Conservation (phyloP, 2,797 vertebrate species). For the Tragelaphus eurycerus region DNA sequence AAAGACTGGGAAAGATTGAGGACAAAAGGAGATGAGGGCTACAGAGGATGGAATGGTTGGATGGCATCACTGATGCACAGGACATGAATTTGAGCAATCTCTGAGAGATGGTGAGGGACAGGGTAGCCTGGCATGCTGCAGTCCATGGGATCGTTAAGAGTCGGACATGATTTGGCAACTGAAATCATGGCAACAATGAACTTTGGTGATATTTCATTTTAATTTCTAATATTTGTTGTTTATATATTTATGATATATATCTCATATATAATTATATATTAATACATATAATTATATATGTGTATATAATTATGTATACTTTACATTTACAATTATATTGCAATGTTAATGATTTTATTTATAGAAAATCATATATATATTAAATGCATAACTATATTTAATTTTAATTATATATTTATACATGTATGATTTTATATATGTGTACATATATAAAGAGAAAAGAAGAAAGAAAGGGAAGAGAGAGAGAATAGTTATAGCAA, state of each 20-base stretch:
- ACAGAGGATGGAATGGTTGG: not conserved
- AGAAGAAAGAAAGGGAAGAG: not conserved
- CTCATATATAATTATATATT: not conserved
- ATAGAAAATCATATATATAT: not conserved
- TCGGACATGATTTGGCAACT: fast-evolving
- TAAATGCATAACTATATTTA: not conserved
- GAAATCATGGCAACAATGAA: not conserved
- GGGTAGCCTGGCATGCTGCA: not conserved
- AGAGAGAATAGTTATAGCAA: not conserved
- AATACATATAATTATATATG: not conserved
- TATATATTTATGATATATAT: not conserved
- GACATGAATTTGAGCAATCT: not conserved
- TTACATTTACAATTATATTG: not conserved
- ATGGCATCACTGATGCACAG: not conserved
- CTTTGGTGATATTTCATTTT: not conserved
- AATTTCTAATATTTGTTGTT: not conserved
- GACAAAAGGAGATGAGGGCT: not conserved
- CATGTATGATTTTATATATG: not conserved
- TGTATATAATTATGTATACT: not conserved
- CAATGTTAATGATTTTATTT: not conserved
- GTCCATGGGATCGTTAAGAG: not conserved
- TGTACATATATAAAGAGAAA: not conserved
- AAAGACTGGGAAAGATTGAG: not conserved
- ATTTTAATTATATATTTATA: not conserved
- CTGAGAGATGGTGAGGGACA: not conserved